These are phyloP conservation scores for Lucilia cuprina DNA, from an alignment of 1,140 invertebrate species.

Conservation along the genomic window DNA sequence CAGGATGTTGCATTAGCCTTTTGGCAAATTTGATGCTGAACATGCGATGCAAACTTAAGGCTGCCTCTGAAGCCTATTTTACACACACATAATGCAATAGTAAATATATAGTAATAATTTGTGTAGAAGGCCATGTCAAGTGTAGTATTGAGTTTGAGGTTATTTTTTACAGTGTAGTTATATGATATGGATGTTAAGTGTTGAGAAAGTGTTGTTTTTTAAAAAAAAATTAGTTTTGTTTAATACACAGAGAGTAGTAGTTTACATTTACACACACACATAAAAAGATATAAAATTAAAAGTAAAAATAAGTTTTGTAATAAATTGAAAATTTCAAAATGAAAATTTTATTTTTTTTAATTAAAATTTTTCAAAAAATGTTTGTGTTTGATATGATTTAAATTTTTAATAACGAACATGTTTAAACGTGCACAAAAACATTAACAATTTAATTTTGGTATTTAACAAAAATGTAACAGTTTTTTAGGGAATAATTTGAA, in stretches of 20 bases:
- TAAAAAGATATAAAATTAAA: neutral
- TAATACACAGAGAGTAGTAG: neutral
- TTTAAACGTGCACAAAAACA: conserved; percentile 16
- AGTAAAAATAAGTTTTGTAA: neutral
- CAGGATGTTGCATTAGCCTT: conserved; percentile 37
- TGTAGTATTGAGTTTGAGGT: conserved; percentile 17
- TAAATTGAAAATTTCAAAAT: neutral
- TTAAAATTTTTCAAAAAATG: neutral
- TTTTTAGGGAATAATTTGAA: neutral
- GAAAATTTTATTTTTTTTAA: neutral
- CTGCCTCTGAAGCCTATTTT: conserved; percentile 60
- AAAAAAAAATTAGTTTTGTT: neutral
- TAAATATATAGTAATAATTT: neutral
- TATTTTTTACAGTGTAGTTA: neutral
- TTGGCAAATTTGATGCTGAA: conserved; percentile 63
- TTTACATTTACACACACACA: neutral
- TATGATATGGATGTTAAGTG: neutral
- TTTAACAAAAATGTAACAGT: neutral
- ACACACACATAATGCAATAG: neutral
- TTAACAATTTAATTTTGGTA: neutral
- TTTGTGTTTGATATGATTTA: neutral
- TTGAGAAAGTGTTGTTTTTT: neutral
- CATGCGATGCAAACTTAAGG: conserved; percentile 64
- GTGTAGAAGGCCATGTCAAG: neutral
- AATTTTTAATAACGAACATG: conserved; percentile 13